Percentiles rank a stretch among this genome's conserved stretches.
phyloP scores from a whole-genome alignment of 2,113 vertebrate species.

The Castor canadensis region DNA sequence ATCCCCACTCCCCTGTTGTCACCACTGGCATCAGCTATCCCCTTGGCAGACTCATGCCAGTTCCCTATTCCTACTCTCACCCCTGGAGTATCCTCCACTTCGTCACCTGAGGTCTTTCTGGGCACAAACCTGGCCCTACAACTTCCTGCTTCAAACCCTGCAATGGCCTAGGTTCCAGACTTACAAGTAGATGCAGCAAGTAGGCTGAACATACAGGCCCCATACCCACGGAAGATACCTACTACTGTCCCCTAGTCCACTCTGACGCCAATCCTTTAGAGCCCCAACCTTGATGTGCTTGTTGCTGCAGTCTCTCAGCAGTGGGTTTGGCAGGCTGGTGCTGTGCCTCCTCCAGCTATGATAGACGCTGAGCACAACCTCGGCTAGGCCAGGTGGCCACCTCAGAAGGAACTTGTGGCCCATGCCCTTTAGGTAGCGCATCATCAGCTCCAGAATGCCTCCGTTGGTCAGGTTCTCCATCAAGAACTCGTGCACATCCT shows the following conservation, averaged over 20 bases:
- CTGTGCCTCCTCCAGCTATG: slow-evolving; percentile 95
- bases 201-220: background rate
- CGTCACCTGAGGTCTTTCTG: background rate
- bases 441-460: slow-evolving; percentile 95
- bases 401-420: slow-evolving; percentile 92
- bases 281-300: slow-evolving; percentile 90
- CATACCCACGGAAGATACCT: background rate
- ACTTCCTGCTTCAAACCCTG: background rate
- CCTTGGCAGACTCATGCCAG: background rate
- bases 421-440: slow-evolving; percentile 94
- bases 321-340: slow-evolving; percentile 93
- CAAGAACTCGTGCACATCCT: slow-evolving; percentile 94
- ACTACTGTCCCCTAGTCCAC: background rate
- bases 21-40: background rate
- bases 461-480: slow-evolving; percentile 92
- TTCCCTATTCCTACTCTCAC: background rate
- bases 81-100: background rate
- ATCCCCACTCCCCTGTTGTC: background rate
- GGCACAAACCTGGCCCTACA: background rate
- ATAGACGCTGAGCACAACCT: slow-evolving; percentile 92
- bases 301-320: slow-evolving; percentile 93
- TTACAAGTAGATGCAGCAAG: background rate
- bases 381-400: slow-evolving; percentile 92
- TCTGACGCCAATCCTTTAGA: accelerated
- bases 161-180: background rate